These are phyloP conservation scores for Macaria notata DNA, from an alignment of 2,888 invertebrate species.

Conservation along the genomic window DNA sequence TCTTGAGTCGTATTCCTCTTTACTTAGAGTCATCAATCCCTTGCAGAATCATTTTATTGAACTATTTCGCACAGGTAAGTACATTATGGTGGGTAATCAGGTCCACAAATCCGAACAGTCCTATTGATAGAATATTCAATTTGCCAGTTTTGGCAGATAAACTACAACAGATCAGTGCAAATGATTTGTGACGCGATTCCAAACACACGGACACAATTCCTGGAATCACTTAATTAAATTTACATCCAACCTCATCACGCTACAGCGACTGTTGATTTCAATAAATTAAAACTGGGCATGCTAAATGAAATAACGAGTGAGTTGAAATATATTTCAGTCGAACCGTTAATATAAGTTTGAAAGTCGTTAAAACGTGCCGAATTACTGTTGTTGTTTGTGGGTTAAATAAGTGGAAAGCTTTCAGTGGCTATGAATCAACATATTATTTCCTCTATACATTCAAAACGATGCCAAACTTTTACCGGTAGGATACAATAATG, in stretches of 20 bases:
- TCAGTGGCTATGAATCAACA: slow-evolving; percentile 12
- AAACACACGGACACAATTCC: not conserved
- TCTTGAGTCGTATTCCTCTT: too few relatives aligned
- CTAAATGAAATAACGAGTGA: slow-evolving; percentile 19
- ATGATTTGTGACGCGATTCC: slow-evolving; percentile 34
- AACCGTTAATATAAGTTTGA: slow-evolving; percentile 30
- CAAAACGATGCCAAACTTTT: not conserved
- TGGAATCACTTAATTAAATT: not conserved
- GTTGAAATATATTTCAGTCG: slow-evolving; percentile 23
- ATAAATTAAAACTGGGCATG: slow-evolving; percentile 20
- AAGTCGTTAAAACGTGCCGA: slow-evolving; percentile 24
- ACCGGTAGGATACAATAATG: not conserved
- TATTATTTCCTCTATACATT: slow-evolving; percentile 7
- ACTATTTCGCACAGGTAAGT: too few relatives aligned
- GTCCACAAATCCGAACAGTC: slow-evolving; percentile 12
- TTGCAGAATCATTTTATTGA: too few relatives aligned
- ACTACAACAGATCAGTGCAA: slow-evolving; percentile 28
- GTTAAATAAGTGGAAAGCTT: slow-evolving; percentile 20
- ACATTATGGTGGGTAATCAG: too few relatives aligned
- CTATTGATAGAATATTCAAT: slow-evolving; percentile 27
- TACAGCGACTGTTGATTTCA: slow-evolving; percentile 13
- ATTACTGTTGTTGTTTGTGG: slow-evolving; percentile 26
- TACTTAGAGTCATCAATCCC: too few relatives aligned
- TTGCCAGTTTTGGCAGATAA: slow-evolving; percentile 34
- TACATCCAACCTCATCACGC: not conserved